Evolutionary conservation across 2,797 vertebrate species (phyloP).

Genomic region (Oreochromis mossambicus): DNA sequence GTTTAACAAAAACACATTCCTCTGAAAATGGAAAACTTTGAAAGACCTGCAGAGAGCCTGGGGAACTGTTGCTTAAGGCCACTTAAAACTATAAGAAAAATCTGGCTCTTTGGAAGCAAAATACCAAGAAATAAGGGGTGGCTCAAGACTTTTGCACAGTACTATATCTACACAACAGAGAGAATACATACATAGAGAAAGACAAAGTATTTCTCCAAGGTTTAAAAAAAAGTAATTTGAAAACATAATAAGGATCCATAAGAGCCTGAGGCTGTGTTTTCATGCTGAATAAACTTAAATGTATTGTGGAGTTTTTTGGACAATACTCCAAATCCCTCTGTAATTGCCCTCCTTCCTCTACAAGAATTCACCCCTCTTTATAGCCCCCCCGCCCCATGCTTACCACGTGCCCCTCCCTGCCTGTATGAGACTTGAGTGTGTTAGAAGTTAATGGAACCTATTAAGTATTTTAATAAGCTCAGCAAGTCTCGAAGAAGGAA

Average conservation of each 20-base stretch:
- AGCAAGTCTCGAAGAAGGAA: slow-evolving; percentile 69
- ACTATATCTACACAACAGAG: slow-evolving; percentile 5
- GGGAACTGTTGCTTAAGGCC: background rate
- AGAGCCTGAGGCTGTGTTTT: slow-evolving; percentile 12
- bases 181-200: background rate
- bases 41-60: background rate
- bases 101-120: background rate
- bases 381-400: background rate
- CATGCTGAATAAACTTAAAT: slow-evolving; percentile 29
- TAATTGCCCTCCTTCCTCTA: slow-evolving; percentile 50
- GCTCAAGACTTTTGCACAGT: background rate
- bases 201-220: background rate
- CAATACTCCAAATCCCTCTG: slow-evolving; percentile 52
- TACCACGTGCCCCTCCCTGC: slow-evolving; percentile 21
- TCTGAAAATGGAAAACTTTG: background rate
- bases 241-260: background rate
- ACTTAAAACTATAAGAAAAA: background rate
- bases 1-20: background rate
- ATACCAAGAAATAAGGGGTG: background rate
- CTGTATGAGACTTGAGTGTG: slow-evolving; percentile 42
- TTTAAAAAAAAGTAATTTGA: background rate
- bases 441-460: slow-evolving; percentile 77
- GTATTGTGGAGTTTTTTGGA: slow-evolving; percentile 36
- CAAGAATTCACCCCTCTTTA: background rate
- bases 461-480: slow-evolving; percentile 79